Base-by-base conservation (phyloP, 2,888 invertebrate species). In the Diogma glabrata region DNA sequence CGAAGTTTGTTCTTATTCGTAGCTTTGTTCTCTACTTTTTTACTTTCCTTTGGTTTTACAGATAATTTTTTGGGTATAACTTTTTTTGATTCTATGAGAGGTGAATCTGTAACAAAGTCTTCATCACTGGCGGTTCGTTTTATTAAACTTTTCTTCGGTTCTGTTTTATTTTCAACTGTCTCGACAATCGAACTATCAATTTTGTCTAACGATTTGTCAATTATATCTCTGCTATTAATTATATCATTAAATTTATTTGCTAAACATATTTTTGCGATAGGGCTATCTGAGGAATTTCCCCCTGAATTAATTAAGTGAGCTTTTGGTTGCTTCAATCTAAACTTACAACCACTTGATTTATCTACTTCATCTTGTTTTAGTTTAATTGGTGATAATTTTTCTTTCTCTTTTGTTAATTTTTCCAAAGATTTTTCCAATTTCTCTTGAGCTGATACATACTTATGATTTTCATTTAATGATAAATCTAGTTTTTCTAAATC, bases 261-360 rank as follows among this genome's bases (percentile, higher is more conserved):
- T 3, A 26, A 12, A 17, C 26, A 17, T 26, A 26, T 5, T 2
- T 28, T 24, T 28, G 26, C 28, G 19, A 19, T 12, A 28, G 2
- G n/a, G 9, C 6, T 22, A n/a, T 43, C 22, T 2, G 20, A 22
- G 14, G 7, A 14, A 43, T 22, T 5, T 4, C 22, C 6, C 12
- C 20, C 6, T n/a, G 6, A 20, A 20, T 20, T 30, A 7, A 48
- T 7, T 20, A 48, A 20, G 22, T 48, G 48, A 12, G 48, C 48
- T 14, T 48, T 48, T 14, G 48, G 48, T 22, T 33, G 30, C 22
- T 48, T 48, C 8, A 30, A 33, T 8, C 19, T 22, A 33, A 48
- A 48, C 14, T 48, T 48, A 33, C 20, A 20, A 9, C 30, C 24
- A 33, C 48, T 48, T 20, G 10, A 8, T 12, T 23, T 3, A 14